A percentile compares a stretch with the other conserved stretches of the same genome.
These are phyloP conservation scores for Cydia splendana DNA, from an alignment of 1,140 invertebrate species.

Conservation along the genomic window DNA sequence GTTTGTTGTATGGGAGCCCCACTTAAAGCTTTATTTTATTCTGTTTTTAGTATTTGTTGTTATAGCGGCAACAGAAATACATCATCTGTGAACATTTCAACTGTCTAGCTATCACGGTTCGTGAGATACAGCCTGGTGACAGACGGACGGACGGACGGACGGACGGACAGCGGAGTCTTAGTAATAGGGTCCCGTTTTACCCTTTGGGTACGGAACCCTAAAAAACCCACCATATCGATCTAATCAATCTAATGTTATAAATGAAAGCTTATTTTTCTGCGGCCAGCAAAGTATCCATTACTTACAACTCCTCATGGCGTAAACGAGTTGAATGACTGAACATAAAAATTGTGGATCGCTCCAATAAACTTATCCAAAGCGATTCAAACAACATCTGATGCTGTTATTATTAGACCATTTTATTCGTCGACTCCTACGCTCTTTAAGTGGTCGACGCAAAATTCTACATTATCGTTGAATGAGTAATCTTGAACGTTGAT, in stretches of 20 bases:
- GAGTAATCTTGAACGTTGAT: background rate
- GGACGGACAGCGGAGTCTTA: no score
- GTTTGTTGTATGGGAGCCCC: no score
- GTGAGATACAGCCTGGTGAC: no score
- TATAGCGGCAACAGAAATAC: no score
- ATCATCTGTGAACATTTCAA: no score
- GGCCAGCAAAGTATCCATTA: background rate
- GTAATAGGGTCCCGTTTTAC: no score
- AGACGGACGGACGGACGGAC: no score
- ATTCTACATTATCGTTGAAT: slow-evolving; percentile 2
- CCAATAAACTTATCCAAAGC: slow-evolving; percentile 26
- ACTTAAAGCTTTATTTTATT: no score
- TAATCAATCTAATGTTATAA: background rate
- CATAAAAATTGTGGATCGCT: slow-evolving; percentile 24
- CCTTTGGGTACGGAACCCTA: no score
- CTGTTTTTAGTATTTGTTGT: no score
- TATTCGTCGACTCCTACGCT: slow-evolving; percentile 22
- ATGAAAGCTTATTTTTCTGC: background rate
- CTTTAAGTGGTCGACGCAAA: slow-evolving; percentile 12
- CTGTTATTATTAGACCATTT: slow-evolving; percentile 30
- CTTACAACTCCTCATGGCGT: slow-evolving; percentile 6
- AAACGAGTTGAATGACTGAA: slow-evolving; percentile 19
- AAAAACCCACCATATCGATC: background rate
- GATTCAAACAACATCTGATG: slow-evolving; percentile 22
- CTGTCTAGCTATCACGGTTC: no score